Conservation (phyloP, 2,888 invertebrate genomes). For the Polyommatus iphigenia region DNA sequence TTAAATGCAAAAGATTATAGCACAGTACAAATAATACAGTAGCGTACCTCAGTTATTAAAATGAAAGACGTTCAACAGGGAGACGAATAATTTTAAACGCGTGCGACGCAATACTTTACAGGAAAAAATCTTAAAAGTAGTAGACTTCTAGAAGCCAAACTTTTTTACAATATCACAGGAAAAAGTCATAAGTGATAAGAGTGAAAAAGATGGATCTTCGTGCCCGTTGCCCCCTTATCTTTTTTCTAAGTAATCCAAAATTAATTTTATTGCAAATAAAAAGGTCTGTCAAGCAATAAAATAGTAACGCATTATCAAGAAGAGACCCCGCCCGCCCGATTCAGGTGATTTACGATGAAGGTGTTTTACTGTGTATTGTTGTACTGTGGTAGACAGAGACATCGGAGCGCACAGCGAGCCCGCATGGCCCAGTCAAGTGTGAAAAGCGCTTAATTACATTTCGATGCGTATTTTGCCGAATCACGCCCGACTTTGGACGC, state of each 20-base stretch:
- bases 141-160: neutral
- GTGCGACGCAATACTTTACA: too few relatives aligned
- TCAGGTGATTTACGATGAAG: neutral
- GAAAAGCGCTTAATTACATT: constrained; percentile 66
- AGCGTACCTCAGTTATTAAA: neutral
- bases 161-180: neutral
- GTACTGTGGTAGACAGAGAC: constrained; percentile 39
- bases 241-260: too few relatives aligned
- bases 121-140: neutral
- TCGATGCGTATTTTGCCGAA: constrained; percentile 57
- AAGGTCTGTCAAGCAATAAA: too few relatives aligned
- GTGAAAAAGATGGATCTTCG: neutral
- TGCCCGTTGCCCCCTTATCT: too few relatives aligned
- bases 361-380: neutral
- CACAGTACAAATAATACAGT: neutral
- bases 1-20: constrained; percentile 14
- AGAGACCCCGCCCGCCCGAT: too few relatives aligned
- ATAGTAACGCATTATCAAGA: too few relatives aligned
- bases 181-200: neutral
- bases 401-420: constrained; percentile 44
- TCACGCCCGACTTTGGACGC: constrained; percentile 63
- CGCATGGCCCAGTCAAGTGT: constrained; percentile 51
- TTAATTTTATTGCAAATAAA: too few relatives aligned
- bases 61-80: neutral
- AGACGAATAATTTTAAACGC: too few relatives aligned